Percentiles rank a stretch among this genome's conserved stretches.
phyloP scores from a whole-genome alignment of 1,140 invertebrate species.

The Bilobella aurantiaca region DNA sequence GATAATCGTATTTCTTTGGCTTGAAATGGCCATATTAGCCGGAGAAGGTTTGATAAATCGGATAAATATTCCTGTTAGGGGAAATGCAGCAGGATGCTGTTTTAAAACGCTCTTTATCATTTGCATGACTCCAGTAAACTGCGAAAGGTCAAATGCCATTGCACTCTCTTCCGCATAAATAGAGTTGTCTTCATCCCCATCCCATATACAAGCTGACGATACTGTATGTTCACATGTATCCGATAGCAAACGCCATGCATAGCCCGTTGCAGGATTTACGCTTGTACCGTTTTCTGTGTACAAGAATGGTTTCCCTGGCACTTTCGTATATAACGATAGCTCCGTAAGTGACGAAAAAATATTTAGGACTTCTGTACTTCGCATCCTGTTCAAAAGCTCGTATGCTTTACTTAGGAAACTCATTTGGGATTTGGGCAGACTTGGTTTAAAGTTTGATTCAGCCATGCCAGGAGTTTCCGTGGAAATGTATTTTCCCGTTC shows the following conservation, averaged over 20 bases:
- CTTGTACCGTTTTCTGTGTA: constrained; percentile 14
- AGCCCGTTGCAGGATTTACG: constrained; percentile 23
- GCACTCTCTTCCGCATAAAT: constrained; percentile 22
- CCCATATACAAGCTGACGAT: constrained; percentile 8
- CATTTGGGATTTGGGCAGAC: too few relatives aligned
- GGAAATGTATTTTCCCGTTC: background rate
- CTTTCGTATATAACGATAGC: constrained; percentile 12
- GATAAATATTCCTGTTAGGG: constrained; percentile 19
- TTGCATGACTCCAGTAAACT: constrained; percentile 10
- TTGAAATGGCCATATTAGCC: constrained; percentile 17
- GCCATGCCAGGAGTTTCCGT: constrained; percentile 1
- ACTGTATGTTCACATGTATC: constrained; percentile 13
- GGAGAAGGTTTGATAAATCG: constrained; percentile 14
- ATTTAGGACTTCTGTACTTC: background rate
- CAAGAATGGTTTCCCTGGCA: constrained; percentile 16
- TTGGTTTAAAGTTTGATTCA: too few relatives aligned
- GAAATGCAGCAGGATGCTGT: constrained; percentile 10
- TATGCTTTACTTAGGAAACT: too few relatives aligned
- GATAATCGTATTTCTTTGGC: constrained; percentile 14
- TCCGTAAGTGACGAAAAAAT: constrained; percentile 3
- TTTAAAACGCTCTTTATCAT: constrained; percentile 21
- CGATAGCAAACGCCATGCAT: constrained; percentile 5
- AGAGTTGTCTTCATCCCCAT: constrained; percentile 1
- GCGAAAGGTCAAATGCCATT: constrained; percentile 9
- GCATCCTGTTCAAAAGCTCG: constrained; percentile 3